Base-by-base conservation (phyloP, 2,888 invertebrate genomes). In the Halocaridina rubra region DNA sequence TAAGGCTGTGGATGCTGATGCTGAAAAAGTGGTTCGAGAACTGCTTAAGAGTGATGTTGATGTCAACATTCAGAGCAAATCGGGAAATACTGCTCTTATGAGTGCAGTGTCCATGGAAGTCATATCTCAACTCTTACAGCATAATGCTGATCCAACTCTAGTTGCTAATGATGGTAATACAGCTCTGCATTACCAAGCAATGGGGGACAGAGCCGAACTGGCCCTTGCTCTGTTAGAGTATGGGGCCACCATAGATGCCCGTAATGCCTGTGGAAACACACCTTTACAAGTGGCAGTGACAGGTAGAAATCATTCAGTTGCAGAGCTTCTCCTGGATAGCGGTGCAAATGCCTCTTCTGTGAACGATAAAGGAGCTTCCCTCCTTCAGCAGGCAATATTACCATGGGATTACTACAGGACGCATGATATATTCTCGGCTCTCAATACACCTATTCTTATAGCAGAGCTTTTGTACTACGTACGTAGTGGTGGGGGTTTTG, bases 341-440 rank as follows among this genome's bases (percentile, higher is more conserved):
- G 86, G 86, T 7, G 82, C 86, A 5, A 29, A 69, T 24, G 33
- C 74, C 8, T 10, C 72, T 3, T 32, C 76, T 1, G 30, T 53
- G 22, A 86, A 86, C 24, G 13, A 30, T 30, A 67, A 22, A 22
- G 75, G 81, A 10, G 84, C 80, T 10, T 59, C 84, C 10, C 57
- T 81, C 8, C 64, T 84, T 10, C 88, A 84, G 46, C 86, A 88
- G 16, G 78, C 80, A 7, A 22, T 88, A 13, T 29, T 88, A 27
- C 81, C 88, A 7, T 88, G 80, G 80, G 88, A 88, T 53, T 88
- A 85, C 39, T 88, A 80, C 77, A 64, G 67, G 30, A 86, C 88
- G 10, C 82, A 80, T 24, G 74, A 88, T 33, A 72, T 88, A n/a
- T 86, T 88, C 76, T 74, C 82, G 0, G 84, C 57, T 27, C 82